These are phyloP conservation scores for Chroicocephalus ridibundus DNA, from an alignment of 2,113 vertebrate species.

Conservation along the genomic window DNA sequence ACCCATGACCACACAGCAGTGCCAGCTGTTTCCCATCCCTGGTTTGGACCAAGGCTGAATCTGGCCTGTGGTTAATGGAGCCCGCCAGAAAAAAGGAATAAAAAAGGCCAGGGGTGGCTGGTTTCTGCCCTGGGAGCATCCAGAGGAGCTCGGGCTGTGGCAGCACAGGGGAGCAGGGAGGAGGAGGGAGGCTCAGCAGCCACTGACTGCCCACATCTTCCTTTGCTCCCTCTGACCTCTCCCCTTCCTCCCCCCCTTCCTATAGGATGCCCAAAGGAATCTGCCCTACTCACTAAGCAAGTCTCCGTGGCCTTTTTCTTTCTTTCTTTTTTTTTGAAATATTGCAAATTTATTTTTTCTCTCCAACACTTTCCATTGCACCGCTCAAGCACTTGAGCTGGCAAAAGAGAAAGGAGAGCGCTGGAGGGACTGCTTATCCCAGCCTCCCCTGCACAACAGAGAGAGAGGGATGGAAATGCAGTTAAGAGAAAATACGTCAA, in stretches of 20 bases:
- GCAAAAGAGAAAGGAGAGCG: neutral
- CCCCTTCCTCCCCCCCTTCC: neutral
- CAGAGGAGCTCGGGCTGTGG: accelerated
- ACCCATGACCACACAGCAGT: neutral
- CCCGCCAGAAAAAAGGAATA: neutral
- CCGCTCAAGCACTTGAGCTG: neutral
- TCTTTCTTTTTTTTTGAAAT: neutral
- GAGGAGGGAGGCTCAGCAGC: neutral
- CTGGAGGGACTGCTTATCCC: neutral
- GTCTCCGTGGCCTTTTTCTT: neutral
- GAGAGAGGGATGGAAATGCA: neutral
- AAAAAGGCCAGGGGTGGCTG: neutral
- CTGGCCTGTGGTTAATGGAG: neutral
- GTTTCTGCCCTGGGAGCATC: neutral
- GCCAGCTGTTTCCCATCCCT: neutral
- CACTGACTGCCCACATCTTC: neutral
- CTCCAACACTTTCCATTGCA: neutral
- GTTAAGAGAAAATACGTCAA: neutral
- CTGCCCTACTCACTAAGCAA: neutral
- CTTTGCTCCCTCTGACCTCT: neutral
- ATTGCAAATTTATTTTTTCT: neutral
- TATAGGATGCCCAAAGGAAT: neutral
- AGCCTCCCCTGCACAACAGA: neutral
- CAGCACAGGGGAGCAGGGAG: neutral
- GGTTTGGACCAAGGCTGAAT: neutral